A percentile compares a stretch with the other conserved stretches of the same genome.
phyloP scores from a whole-genome alignment of 1,140 invertebrate species.

The Drosophila busckii region DNA sequence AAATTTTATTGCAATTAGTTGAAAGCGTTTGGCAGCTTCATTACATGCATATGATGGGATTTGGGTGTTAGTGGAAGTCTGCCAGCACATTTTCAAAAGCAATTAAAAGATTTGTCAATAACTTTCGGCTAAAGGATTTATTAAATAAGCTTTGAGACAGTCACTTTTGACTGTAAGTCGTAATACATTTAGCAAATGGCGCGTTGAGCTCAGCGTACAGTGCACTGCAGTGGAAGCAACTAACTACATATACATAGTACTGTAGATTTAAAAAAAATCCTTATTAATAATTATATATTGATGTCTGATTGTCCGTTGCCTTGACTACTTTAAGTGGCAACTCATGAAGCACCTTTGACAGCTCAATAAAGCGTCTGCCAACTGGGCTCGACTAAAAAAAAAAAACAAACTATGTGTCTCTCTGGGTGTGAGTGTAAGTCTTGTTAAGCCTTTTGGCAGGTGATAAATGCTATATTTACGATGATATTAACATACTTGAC shows the following conservation, averaged over 20 bases:
- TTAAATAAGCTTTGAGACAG: conserved; percentile 36
- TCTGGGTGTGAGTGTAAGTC: conserved; percentile 24
- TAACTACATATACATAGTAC: too few relatives aligned
- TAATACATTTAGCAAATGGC: conserved; percentile 36
- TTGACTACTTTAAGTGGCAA: background rate
- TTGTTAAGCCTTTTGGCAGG: conserved; percentile 10
- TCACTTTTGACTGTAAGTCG: conserved; percentile 16
- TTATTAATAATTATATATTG: conserved; percentile 23
- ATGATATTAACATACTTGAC: conserved; percentile 45
- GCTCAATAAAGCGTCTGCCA: conserved; percentile 1
- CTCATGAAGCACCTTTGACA: background rate
- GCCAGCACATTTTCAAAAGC: conserved; percentile 26
- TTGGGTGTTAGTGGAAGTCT: background rate
- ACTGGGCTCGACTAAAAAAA: too few relatives aligned
- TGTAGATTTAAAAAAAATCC: too few relatives aligned
- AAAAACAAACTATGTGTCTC: too few relatives aligned
- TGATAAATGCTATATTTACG: conserved; percentile 50
- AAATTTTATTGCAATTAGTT: conserved; percentile 49
- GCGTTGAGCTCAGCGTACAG: conserved; percentile 7
- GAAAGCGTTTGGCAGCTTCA: conserved; percentile 16
- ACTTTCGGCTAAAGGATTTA: conserved; percentile 38
- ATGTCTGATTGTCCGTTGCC: background rate
- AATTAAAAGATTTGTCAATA: conserved; percentile 49
- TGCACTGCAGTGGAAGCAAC: too few relatives aligned
- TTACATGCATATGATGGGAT: conserved; percentile 4